Base-by-base conservation (phyloP, 2,113 vertebrate genomes). In the Tichodroma muraria region DNA sequence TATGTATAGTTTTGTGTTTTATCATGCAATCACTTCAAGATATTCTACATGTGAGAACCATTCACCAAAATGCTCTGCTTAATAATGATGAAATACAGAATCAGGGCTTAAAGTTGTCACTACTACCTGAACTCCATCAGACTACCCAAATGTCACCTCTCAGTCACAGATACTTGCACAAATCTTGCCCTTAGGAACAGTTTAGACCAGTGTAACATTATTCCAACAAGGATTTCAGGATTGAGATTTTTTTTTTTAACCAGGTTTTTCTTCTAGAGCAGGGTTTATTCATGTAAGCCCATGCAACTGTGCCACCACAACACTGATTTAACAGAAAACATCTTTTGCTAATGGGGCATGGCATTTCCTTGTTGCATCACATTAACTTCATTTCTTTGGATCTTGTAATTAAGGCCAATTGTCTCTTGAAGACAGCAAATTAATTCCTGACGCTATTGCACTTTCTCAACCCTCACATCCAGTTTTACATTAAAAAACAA, bases 321-420 rank as follows among this genome's bases (percentile, higher is more conserved):
- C 71, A 93, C 2, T 33, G 35, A 42, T 83, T 90, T 95, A 93
- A 96, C 80, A 83, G 47, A 80, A 96, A 95, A 88, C 92, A 96
- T 94, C 59, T 90, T 95, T 54, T 70, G 47, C 30, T 90, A 96
- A 94, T 80, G 80, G 56, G 24, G 47, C 68, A 85, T 57, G 79
- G 90, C 66, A 90, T 95, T 95, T 95, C 92, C 80, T 80, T 66
- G 79, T 94, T 95, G 90, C 78, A 88, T 53, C 95, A 95, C 38
- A 77, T 89, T 71, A 75, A 72, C 37, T 96, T 85, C 2, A 49
- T 91, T 76, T 89, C 66, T 91, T 91, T 88, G 88, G 45, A 91
- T 76, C 88, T 88, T 63, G n/a, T 95, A 94, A 95, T 89, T 94
- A 93, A 81, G 47, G 50, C 71, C 38, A 96, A 96, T 96, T 91